Base-by-base conservation (phyloP, 1,140 invertebrate species). In the Drosophila tani region DNA sequence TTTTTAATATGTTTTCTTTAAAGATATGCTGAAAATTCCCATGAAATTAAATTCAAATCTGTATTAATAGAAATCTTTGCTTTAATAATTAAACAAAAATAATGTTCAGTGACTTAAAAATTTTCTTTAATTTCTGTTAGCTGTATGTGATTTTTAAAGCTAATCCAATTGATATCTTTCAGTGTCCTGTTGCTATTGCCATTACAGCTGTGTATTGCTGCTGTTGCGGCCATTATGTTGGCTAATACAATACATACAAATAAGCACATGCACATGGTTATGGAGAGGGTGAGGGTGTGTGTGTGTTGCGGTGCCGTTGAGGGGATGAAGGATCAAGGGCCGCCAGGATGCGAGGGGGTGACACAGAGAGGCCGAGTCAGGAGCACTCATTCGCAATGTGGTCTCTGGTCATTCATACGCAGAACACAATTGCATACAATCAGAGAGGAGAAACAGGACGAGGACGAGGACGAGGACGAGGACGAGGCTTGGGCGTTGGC, bases 231-330 rank as follows among this genome's bases (percentile, higher is more conserved):
- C 79, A 90, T 90, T 91, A 90, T 90, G 84, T 90, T 88, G 84
- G 85, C 84, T 88, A 88, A 88, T 88, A 90, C 81, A 88, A 90
- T 90, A 85, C 85, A 91, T 76, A 91, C 86, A 90, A 90, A 90
- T 91, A 90, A 82, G 85, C 86, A 74, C 69, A 88, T 82, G 76
- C 65, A 84, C 57, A 74, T 67, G 45, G 47, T n/a, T 24, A 56
- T 50, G 24, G 40, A 71, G 60, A 19, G 43, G 41, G 51, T 11
- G 79, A 65, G 17, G 5, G 47, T 38, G 41, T 65, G 67, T 45
- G 49, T 17, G 24, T 47, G 32, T 29, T 67, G 59, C 21, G 65
- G 45, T 47, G 56, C 17, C 6, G 45, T 3, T n/a, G 47, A 27
- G 55, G 49, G 29, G 38, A 58, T 24, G 49, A 40, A 45, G 35